Evolutionary conservation across 2,888 invertebrate species (phyloP), one percentile per base, ranked within the genome.

Genomic region (Conchocele bisecta): DNA sequence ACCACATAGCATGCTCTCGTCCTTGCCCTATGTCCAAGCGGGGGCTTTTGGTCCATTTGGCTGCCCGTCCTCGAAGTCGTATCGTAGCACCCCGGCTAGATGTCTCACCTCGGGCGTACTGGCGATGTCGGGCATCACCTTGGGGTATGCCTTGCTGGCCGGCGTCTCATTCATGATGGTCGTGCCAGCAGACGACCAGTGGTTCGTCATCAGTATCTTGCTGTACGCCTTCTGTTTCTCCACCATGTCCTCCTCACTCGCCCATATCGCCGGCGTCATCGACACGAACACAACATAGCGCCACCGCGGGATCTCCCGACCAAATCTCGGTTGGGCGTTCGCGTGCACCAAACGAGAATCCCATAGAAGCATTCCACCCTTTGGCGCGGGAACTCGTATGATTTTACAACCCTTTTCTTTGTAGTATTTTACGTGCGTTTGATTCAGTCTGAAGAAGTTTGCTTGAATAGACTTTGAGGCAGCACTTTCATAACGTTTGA

Each of bases 301-400:
- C 81, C 82, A 83, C 24, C 83, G 60, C 31, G 58, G 66, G 46
- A 81, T 63, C 15, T 57, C 24, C 22, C 84, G 65, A 9, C 51
- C 70, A 1, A 9, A n/a, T 33, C 44, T 31, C 15, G 83, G 83
- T 15, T 66, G 70, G 0, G 68, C 61, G 33, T 79, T 83, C 15
- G 76, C 82, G 50, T 84, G 84, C 22, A 83, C 74, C 20, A 68
- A 58, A 15, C 83, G 50, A 3, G 84, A 84, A 41, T 84, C 84
- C 84, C 84, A 84, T 9, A 84, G 51, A 9, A 83, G 63, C 22
- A 85, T 74, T 2, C 83, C 82, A 4, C 83, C 84, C 33, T 82
- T 81, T 2, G 80, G 82, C 5, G 70, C 72, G 1, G 80, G 66
- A 20, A 85, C 68, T n/a, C n/a, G n/a, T n/a, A n/a, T n/a, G n/a